Conservation (phyloP, 1,140 invertebrate species). For the Tribolium castaneum region DNA sequence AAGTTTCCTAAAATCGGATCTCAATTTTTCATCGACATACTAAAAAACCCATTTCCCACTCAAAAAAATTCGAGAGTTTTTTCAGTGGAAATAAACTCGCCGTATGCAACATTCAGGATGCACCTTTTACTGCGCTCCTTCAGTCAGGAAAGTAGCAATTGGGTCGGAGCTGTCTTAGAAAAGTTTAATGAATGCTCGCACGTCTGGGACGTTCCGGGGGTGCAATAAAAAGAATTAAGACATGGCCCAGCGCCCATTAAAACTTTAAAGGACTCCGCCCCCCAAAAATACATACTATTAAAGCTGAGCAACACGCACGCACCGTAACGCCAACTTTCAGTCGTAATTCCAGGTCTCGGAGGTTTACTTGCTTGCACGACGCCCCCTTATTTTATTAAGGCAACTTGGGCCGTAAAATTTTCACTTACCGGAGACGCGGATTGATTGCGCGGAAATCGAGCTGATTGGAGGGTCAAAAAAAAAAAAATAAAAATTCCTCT, state of each 20-base stretch:
- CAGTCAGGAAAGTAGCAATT: not conserved
- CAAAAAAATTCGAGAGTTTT: no score
- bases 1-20: no score
- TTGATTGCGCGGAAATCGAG: not conserved
- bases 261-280: not conserved
- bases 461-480: not conserved
- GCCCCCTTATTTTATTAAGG: not conserved
- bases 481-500: no score
- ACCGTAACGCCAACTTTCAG: constrained; percentile 1
- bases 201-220: constrained; percentile 1
- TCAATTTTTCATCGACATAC: no score
- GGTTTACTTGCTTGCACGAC: constrained; percentile 2
- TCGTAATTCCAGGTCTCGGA: constrained; percentile 4
- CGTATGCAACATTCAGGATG: not conserved
- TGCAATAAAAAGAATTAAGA: constrained; percentile 27
- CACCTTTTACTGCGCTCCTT: not conserved
- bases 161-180: not conserved
- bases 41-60: no score
- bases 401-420: not conserved
- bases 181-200: constrained; percentile 15
- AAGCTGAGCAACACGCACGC: constrained; percentile 7
- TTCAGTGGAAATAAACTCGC: no score
- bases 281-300: constrained; percentile 23
- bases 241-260: constrained; percentile 1
- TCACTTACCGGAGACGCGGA: not conserved